phyloP scores from a whole-genome alignment of 2,888 invertebrate species.

The Hetaerina titia region DNA sequence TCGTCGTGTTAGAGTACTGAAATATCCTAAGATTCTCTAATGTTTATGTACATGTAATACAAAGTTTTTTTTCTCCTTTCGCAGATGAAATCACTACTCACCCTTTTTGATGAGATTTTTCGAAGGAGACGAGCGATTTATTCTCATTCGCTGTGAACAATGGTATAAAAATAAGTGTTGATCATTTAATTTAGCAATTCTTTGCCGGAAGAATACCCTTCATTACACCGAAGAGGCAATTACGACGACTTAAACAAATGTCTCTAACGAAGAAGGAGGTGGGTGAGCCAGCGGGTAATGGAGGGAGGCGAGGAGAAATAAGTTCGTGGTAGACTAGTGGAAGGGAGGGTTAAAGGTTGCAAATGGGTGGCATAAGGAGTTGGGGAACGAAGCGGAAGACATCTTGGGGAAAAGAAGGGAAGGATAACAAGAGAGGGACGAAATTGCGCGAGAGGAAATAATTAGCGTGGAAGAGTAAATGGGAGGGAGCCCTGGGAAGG shows the following conservation, averaged over 20 bases:
- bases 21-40: too few relatives aligned
- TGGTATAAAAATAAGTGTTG: neutral
- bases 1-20: too few relatives aligned
- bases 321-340: neutral
- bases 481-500: neutral
- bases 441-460: constrained; percentile 55
- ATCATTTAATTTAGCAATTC: constrained; percentile 15
- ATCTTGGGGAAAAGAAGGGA: constrained; percentile 9
- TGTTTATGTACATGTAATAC: neutral
- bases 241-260: constrained; percentile 23
- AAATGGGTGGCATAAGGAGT: neutral
- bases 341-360: neutral
- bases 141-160: neutral
- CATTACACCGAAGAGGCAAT: constrained; percentile 25
- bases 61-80: neutral
- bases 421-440: constrained; percentile 32
- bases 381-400: constrained; percentile 13
- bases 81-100: neutral
- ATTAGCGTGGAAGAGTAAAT: constrained; percentile 45
- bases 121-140: neutral
- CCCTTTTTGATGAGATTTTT: neutral
- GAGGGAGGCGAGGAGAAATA: too few relatives aligned
- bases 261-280: neutral
- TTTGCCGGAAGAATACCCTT: neutral
- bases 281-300: neutral